These are phyloP conservation scores for Pinctada fucata DNA, from an alignment of 2,888 invertebrate species.

Conservation along the genomic window DNA sequence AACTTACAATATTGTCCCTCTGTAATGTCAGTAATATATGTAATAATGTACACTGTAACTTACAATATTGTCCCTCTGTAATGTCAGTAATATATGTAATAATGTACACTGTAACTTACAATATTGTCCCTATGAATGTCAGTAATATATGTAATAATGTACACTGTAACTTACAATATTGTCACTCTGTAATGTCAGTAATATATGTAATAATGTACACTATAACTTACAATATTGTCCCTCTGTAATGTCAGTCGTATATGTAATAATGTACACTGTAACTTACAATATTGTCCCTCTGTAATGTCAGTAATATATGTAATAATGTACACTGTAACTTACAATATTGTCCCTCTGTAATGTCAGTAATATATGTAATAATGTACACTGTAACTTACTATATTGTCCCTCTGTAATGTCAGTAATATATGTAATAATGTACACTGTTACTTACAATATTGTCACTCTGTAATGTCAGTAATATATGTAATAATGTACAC, in stretches of 20 bases:
- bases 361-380: conserved; percentile 53
- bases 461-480: conserved; percentile 55
- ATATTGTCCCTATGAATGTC: conserved; percentile 46
- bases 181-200: conserved; percentile 55
- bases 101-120: too few relatives aligned
- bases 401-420: conserved; percentile 47
- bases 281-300: conserved; percentile 27
- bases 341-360: conserved; percentile 40
- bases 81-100: conserved; percentile 54
- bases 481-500: conserved; percentile 26
- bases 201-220: conserved; percentile 26
- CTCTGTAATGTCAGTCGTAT: conserved; percentile 56
- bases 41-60: too few relatives aligned
- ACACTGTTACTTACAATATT: background rate
- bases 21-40: conserved; percentile 60
- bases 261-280: too few relatives aligned
- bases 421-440: conserved; percentile 48
- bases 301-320: conserved; percentile 59
- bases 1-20: conserved; percentile 7
- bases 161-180: background rate
- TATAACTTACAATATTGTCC: background rate
- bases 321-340: too few relatives aligned
- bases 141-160: conserved; percentile 48
- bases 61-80: conserved; percentile 40
- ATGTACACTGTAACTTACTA: too few relatives aligned